These are phyloP conservation scores for Drosophila hamatofila DNA, from an alignment of 2,888 invertebrate species.

Conservation along the genomic window DNA sequence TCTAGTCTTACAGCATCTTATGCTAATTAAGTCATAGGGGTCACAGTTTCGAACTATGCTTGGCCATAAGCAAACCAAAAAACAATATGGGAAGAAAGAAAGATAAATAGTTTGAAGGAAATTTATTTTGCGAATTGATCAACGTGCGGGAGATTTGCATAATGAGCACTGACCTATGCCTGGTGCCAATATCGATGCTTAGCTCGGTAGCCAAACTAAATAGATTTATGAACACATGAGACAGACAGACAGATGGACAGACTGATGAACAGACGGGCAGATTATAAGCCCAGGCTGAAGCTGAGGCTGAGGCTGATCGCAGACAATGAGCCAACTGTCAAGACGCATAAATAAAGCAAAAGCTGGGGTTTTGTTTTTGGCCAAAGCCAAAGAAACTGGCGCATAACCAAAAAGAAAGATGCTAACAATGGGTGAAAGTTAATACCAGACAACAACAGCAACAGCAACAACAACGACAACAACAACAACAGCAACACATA, in stretches of 20 bases:
- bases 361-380: slow-evolving; percentile 24
- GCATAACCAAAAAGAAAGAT: slow-evolving; percentile 75
- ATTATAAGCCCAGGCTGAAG: slow-evolving; percentile 18
- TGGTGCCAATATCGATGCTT: slow-evolving; percentile 23
- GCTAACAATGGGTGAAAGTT: slow-evolving; percentile 81
- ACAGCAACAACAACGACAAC: slow-evolving; percentile 3
- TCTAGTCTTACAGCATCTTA: slow-evolving; percentile 50
- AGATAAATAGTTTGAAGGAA: slow-evolving; percentile 14
- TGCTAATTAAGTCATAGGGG: slow-evolving; percentile 57
- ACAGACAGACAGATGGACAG: background rate
- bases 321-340: slow-evolving; percentile 57
- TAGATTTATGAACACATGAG: slow-evolving; percentile 42
- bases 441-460: slow-evolving; percentile 41
- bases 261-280: slow-evolving; percentile 4
- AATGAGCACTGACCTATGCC: slow-evolving; percentile 51
- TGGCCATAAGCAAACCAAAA: background rate
- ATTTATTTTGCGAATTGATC: slow-evolving; percentile 29
- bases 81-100: background rate
- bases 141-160: slow-evolving; percentile 36
- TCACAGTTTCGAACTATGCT: slow-evolving; percentile 14
- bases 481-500: slow-evolving; percentile 6
- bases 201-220: slow-evolving; percentile 32
- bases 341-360: slow-evolving; percentile 24
- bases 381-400: slow-evolving; percentile 59
- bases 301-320: slow-evolving; percentile 19